Base-by-base conservation (phyloP, 2,888 invertebrate genomes). In the Stictocephala bisonia region DNA sequence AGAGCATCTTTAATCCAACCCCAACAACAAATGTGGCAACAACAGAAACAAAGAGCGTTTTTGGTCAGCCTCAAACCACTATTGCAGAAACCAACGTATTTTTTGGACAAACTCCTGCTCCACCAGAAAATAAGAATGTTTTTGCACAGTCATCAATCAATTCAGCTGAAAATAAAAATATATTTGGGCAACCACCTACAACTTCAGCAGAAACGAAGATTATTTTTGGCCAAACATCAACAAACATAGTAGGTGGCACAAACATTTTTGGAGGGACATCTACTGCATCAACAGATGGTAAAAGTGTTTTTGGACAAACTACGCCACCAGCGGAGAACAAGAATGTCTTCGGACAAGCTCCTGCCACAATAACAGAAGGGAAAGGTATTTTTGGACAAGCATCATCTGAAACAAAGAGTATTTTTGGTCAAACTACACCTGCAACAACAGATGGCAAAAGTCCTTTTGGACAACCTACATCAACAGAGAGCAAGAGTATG, bases 401-500 rank as follows among this genome's bases (percentile, higher is more conserved):
- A n/a, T n/a, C n/a, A n/a, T n/a, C n/a, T n/a, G n/a, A n/a, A n/a
- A n/a, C n/a, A n/a, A n/a, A n/a, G n/a, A n/a, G n/a, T n/a, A n/a
- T n/a, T n/a, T n/a, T n/a, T n/a, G n/a, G n/a, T n/a, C 51, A 51
- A 13, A 26, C 20, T 56, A 31, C 1, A 9, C 1, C 40, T 7
- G 11, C 60, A 41, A n/a, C 60, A 20, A 60, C 60, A 26, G 41
- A 71, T 69, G 51, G 64, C 15, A 50, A 67, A 41, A 76, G 31
- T 70, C 40, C 73, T 22, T 75, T 74, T 70, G 76, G 75, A 40
- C 70, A 71, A 58, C 48, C 76, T 15, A 26, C 76, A 48, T 3
- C 66, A 44, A 18, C 26, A 26, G 51, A 27, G 15, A 29, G 50
- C 29, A 48, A 50, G 11, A 50, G 31, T n/a, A 11, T 60, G 2